A percentile compares a stretch with the other conserved stretches of the same genome.
These are phyloP conservation scores for Schizopygopsis pylzovi DNA, from an alignment of 2,797 vertebrate species.

Conservation along the genomic window DNA sequence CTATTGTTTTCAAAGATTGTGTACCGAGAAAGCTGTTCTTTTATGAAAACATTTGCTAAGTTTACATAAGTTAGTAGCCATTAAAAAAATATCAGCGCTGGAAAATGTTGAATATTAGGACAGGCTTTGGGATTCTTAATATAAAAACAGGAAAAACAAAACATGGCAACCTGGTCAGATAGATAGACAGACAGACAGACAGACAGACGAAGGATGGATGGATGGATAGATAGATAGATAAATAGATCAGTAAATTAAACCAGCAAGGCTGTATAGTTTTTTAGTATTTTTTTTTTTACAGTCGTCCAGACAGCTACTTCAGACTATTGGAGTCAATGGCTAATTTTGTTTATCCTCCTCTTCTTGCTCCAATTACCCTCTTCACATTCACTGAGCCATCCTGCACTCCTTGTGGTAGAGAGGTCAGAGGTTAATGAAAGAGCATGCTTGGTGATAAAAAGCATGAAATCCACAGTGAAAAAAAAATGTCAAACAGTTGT, in stretches of 20 bases:
- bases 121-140: neutral
- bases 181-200: no score
- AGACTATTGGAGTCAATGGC: conserved; percentile 40
- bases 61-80: no score
- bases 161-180: neutral
- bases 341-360: conserved; percentile 57
- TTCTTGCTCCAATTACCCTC: conserved; percentile 45
- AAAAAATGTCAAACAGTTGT: conserved; percentile 54
- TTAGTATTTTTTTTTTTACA: conserved; percentile 1
- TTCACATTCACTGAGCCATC: conserved; percentile 48
- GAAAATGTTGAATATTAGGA: neutral
- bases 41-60: no score
- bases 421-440: conserved; percentile 70
- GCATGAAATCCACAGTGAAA: conserved; percentile 60
- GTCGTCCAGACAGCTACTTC: conserved; percentile 1
- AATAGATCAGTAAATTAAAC: neutral
- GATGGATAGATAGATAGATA: no score
- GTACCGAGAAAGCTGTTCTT: no score
- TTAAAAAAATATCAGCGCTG: neutral
- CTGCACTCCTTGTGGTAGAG: conserved; percentile 40
- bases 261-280: neutral
- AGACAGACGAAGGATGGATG: no score
- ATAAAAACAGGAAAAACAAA: neutral
- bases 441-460: conserved; percentile 62
- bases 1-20: no score